Base-by-base conservation (phyloP, 2,888 invertebrate genomes). In the Hydroisotoma schaefferi region DNA sequence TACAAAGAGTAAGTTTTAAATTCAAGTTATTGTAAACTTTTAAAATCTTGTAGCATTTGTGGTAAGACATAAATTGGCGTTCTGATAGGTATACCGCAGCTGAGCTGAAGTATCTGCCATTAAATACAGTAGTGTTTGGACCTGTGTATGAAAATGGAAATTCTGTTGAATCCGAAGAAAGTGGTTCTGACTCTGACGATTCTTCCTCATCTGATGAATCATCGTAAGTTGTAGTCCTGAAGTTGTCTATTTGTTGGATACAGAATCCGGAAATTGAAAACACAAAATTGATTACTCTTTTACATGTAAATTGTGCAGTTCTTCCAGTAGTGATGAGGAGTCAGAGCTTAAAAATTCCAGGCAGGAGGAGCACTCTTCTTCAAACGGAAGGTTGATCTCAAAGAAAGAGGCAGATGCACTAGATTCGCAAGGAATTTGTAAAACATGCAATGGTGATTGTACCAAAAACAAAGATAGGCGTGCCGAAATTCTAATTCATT, bases 21-120 rank as follows among this genome's bases (percentile, higher is more conserved):
- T 43, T 43, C 33, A 33, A 15, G 5, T 43, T 5, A 43, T 10
- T 43, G 20, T 33, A 33, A 33, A 33, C 8, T 15, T 33, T 33
- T 15, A 10, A 33, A 15, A 33, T 33, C 33, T 40, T 43, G 15
- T 33, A 28, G 2, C 22, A 28, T 25, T 51, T 5, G 25, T 26
- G 55, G 22, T 38, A 12, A 28, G 37, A 2, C 22, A 12, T 57
- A 54, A 20, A 58, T 58, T 73, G 74, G 8, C 72, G 15, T 33
- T 33, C 15, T 33, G 15, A 10, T 43, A 81, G 81, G 59, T 95
- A 91, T 76, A 85, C 88, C 1, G 81, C 91, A 5, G 84, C 87
- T 15, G 93, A 97, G 78, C 80, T 98, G 59, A 88, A 90, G 75
- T 91, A 90, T 76, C 86, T 94, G 79, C 99, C 99, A 1, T 76